Conservation (phyloP, 2,888 invertebrate genomes). For the Chrysodeixis includens region DNA sequence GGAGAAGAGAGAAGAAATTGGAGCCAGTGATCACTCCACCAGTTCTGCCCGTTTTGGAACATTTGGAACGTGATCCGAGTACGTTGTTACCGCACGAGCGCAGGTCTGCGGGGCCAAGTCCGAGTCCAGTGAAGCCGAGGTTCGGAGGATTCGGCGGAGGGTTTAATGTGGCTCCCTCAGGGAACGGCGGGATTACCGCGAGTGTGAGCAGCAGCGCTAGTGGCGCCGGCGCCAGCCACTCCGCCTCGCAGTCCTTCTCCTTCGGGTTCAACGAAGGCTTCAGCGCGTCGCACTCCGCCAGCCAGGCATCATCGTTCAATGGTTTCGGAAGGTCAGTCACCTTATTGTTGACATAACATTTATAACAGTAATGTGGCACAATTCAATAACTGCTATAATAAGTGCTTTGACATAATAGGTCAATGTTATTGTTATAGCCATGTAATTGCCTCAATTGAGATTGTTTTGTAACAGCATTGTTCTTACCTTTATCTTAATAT, state of each 20-base stretch:
- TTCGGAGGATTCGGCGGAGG: constrained; percentile 81
- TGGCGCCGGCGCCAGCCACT: constrained; percentile 81
- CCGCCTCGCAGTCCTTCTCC: constrained; percentile 85
- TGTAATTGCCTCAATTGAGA: not conserved
- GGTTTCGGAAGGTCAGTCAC: constrained; percentile 84
- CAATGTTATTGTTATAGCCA: no score
- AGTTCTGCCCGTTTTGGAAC: constrained; percentile 84
- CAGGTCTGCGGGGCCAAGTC: constrained; percentile 42
- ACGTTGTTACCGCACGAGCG: constrained; percentile 80
- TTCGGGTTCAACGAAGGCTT: constrained; percentile 87
- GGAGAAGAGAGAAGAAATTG: constrained; percentile 76
- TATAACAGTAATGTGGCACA: not conserved
- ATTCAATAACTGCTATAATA: no score
- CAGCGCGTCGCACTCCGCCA: constrained; percentile 86
- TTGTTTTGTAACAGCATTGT: not conserved
- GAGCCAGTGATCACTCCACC: constrained; percentile 86
- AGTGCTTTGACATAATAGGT: no score
- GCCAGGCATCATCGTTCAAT: constrained; percentile 84
- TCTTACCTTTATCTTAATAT: not conserved
- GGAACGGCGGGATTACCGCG: constrained; percentile 80
- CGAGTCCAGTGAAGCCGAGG: constrained; percentile 72
- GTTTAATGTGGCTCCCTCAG: constrained; percentile 81
- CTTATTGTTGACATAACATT: constrained; percentile 42
- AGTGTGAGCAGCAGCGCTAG: constrained; percentile 83
- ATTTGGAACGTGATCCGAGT: constrained; percentile 86